A percentile compares a stretch with the other conserved stretches of the same genome.
Evolutionary conservation across 2,888 invertebrate species (phyloP).

Genomic region (Eupithecia exiguata): DNA sequence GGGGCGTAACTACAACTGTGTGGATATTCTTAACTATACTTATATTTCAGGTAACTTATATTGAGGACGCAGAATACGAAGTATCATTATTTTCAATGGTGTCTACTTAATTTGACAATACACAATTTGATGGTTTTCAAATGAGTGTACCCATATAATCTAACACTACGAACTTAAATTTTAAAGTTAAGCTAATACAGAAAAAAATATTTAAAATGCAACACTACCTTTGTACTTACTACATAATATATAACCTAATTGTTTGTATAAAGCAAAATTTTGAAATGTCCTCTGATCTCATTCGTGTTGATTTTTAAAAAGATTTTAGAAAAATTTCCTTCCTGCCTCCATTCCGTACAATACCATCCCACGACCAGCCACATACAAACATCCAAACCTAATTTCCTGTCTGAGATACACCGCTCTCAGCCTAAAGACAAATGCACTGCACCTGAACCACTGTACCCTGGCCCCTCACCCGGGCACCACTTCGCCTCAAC

Average conservation of each 20-base stretch:
- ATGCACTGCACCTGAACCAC: conserved; percentile 65
- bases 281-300: no score
- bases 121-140: background rate
- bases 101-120: background rate
- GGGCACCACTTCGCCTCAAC: conserved; percentile 25
- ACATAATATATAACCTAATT: no score
- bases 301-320: no score
- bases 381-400: conserved; percentile 81
- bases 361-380: conserved; percentile 57
- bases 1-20: no score
- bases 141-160: background rate
- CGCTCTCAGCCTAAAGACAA: conserved; percentile 78
- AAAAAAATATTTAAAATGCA: no score
- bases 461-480: conserved; percentile 51
- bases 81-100: background rate
- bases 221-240: no score
- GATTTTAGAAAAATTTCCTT: no score
- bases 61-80: no score
- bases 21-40: no score
- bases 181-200: background rate
- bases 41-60: no score
- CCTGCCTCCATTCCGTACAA: conserved; percentile 44
- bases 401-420: conserved; percentile 82
- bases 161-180: background rate
- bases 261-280: no score